A percentile compares a stretch with the other conserved stretches of the same genome.
These are phyloP conservation scores for Drosophila histrio DNA, from an alignment of 2,888 invertebrate genomes.

Conservation along the genomic window DNA sequence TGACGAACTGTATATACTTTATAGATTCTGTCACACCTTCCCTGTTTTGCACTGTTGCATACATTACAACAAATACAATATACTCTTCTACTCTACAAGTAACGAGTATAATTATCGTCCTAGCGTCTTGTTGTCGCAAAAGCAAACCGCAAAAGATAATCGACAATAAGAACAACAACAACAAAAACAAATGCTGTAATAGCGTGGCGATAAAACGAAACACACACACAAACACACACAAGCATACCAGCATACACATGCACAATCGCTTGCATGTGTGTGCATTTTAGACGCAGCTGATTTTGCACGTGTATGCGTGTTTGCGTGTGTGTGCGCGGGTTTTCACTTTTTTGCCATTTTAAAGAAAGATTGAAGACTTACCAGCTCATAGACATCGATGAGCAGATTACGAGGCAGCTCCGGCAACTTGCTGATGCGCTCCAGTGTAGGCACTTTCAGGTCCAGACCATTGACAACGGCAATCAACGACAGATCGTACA, in stretches of 20 bases:
- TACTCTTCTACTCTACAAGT: too few species aligned
- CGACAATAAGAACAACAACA: neutral
- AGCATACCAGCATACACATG: neutral
- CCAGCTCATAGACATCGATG: constrained; percentile 83
- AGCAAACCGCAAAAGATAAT: constrained; percentile 3
- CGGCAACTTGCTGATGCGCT: constrained; percentile 79
- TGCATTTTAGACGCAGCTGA: constrained; percentile 8
- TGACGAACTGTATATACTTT: too few species aligned
- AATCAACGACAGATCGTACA: constrained; percentile 79
- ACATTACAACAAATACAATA: too few species aligned
- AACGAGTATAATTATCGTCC: constrained; percentile 7
- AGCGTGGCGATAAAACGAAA: constrained; percentile 9
- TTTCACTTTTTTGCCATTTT: constrained; percentile 31
- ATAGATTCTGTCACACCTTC: too few species aligned
- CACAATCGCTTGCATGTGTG: neutral
- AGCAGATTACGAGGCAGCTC: constrained; percentile 82
- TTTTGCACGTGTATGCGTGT: constrained; percentile 8
- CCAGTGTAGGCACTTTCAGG: constrained; percentile 78
- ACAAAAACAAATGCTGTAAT: constrained; percentile 20
- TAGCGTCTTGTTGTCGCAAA: too few species aligned
- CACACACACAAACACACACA: neutral
- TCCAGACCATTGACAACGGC: constrained; percentile 81
- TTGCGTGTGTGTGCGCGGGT: constrained; percentile 4
- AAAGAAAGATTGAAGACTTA: constrained; percentile 54
- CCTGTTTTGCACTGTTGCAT: too few species aligned